Evolutionary conservation across 2,888 invertebrate genomes (phyloP), one percentile per base, ranked within the genome.

Genomic region (Rotaria macrura): DNA sequence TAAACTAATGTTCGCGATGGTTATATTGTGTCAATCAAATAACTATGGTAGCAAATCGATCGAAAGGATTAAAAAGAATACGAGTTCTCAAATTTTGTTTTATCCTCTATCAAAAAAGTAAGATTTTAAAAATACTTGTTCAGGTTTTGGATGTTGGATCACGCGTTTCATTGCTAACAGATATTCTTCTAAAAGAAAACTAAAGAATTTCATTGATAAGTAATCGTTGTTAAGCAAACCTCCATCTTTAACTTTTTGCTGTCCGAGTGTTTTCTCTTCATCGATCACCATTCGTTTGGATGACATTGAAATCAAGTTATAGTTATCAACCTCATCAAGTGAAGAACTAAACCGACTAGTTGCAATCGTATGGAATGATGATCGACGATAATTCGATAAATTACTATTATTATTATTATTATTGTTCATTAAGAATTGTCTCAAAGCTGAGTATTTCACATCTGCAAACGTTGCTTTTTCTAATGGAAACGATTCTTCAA

Each of bases 241-340:
- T 88, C 91, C 90, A 72, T 91, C 90, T 87, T 89, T 89, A 2
- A 91, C 88, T 47, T 89, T 89, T 87, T 90, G 90, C 84, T 90
- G 89, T 29, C 87, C 84, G 34, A 92, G 86, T 5, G 91, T 90
- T 86, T 89, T 89, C 47, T 91, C 90, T 85, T 91, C 91, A 57
- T 88, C 79, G n/a, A n/a, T n/a, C n/a, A 79, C 79, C 5, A 5
- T 10, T 43, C 79, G 20, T 79, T 43, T 79, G 3, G 40, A 20
- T 40, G n/a, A 12, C 25, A 79, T 43, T 9, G 79, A 79, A 9
- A 79, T 79, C n/a, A 79, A 79, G 25, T 79, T 79, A 43, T 79
- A 79, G 43, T 65, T 65, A 17, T 65, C 65, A 65, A 65, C 5
- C 6, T 65, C 65, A 34, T 65, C 65, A 14, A 20, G 34, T 34